Evolutionary conservation across 2,797 vertebrate genomes (phyloP), one percentile per base, ranked within the genome.

Genomic region (Synanceia verrucosa): DNA sequence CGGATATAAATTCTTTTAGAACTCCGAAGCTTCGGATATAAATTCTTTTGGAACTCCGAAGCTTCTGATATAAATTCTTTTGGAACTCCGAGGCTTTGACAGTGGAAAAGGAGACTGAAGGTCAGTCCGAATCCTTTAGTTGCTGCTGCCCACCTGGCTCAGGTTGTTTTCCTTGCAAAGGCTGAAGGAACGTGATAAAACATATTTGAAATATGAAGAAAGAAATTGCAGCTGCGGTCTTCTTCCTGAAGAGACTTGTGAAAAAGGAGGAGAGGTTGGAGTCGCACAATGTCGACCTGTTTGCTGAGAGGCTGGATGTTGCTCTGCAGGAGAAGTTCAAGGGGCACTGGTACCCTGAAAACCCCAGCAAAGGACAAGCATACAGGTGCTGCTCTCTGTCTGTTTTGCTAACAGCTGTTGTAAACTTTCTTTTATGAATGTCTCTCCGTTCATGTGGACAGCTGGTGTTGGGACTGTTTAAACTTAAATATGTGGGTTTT

Each of bases 261-360:
- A 94, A 90, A 52, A 95, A 92, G 10, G 86, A 89, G 1, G 91
- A 91, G 60, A 94, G 89, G 73, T 68, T 96, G 85, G 90, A 94
- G 18, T 73, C 83, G 2, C 84, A 91, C 18, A 92, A 93, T 57
- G 68, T 95, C 10, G 91, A 95, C 52, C 82, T 90, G 37, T 95
- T 97, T 79, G 92, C 93, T 2, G 92, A 95, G 85, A 86, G 91
- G 64, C 72, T 97, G 55, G 89, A 92, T 13, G 79, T 87, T 1
- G 91, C 94, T 1, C 89, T 97, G 14, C 94, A 94, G 56, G 93
- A 95, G 73, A 95, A 94, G 75, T 96, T 93, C 64, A 92, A 89
- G 73, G 94, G 93, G 0, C 96, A 97, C 73, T 97, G 96, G 96
- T 97, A 97, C 79, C 94, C 95, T 0, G 95, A 95, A 34, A 94